phyloP scores from a whole-genome alignment of 37 sponge, comb jelly and placozoan genomes.

The Trichoplax adhaerens region DNA sequence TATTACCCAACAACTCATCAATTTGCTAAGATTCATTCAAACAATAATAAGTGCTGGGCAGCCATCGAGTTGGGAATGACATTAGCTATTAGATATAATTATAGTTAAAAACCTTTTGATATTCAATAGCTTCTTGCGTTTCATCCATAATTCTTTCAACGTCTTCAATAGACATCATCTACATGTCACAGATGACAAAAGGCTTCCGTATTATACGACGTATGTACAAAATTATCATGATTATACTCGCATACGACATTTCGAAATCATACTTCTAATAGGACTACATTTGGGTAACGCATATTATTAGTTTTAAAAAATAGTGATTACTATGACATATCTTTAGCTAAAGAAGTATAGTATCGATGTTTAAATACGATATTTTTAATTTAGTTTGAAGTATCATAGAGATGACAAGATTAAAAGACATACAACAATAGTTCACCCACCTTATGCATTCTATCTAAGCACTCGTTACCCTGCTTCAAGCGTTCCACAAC shows the following conservation, averaged over 20 bases:
- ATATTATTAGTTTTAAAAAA: neutral
- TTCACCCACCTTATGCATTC: slow-evolving; percentile 55
- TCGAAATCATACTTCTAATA: too few relatives aligned
- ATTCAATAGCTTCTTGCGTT: slow-evolving; percentile 87
- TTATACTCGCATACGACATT: too few relatives aligned
- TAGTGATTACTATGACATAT: neutral
- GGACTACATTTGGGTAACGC: too few relatives aligned
- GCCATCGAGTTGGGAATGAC: too few relatives aligned
- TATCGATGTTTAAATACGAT: too few relatives aligned
- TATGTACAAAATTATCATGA: too few relatives aligned
- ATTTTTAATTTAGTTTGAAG: too few relatives aligned
- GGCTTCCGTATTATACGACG: too few relatives aligned
- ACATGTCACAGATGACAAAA: neutral
- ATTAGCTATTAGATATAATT: too few relatives aligned
- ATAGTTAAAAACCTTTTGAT: slow-evolving; percentile 50
- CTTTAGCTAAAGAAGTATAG: too few relatives aligned
- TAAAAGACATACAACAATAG: too few relatives aligned
- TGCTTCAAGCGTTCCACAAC: slow-evolving; percentile 88
- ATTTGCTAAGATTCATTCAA: slow-evolving; percentile 42
- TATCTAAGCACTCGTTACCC: slow-evolving; percentile 72
- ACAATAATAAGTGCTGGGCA: neutral
- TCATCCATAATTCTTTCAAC: slow-evolving; percentile 92
- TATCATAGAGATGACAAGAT: too few relatives aligned
- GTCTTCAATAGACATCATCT: slow-evolving; percentile 92
- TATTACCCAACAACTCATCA: slow-evolving; percentile 72